phyloP scores from a whole-genome alignment of 2,888 invertebrate species.

The Escarpia spicata region DNA sequence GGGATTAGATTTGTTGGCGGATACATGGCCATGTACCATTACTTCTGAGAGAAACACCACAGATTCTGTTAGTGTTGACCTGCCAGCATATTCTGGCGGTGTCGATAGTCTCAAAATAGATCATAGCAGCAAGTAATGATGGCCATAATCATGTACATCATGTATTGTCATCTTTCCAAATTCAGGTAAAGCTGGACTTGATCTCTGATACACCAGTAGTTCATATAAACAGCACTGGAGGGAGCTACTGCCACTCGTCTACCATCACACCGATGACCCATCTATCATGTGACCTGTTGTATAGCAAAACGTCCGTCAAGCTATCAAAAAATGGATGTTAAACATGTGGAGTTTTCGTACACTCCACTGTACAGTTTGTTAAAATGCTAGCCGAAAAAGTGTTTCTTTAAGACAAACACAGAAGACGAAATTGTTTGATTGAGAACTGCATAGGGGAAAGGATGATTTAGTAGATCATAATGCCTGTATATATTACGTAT shows the following conservation, averaged over 20 bases:
- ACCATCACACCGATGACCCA: neutral
- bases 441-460: no score
- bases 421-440: no score
- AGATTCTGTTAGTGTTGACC: neutral
- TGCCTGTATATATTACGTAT: no score
- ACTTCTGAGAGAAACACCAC: neutral
- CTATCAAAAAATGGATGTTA: no score
- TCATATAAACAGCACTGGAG: neutral
- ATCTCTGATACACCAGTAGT: neutral
- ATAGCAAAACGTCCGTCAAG: neutral
- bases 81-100: neutral
- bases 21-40: neutral
- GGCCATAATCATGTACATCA: neutral
- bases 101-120: neutral
- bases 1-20: neutral
- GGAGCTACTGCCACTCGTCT: neutral
- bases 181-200: neutral
- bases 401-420: no score
- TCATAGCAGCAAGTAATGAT: neutral
- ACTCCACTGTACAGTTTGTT: no score
- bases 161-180: neutral
- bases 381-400: no score
- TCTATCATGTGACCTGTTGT: neutral
- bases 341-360: no score
- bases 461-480: no score